A percentile compares a stretch with the other conserved stretches of the same genome.
phyloP scores from a whole-genome alignment of 2,113 vertebrate species.

The Pteruthius melanotis region DNA sequence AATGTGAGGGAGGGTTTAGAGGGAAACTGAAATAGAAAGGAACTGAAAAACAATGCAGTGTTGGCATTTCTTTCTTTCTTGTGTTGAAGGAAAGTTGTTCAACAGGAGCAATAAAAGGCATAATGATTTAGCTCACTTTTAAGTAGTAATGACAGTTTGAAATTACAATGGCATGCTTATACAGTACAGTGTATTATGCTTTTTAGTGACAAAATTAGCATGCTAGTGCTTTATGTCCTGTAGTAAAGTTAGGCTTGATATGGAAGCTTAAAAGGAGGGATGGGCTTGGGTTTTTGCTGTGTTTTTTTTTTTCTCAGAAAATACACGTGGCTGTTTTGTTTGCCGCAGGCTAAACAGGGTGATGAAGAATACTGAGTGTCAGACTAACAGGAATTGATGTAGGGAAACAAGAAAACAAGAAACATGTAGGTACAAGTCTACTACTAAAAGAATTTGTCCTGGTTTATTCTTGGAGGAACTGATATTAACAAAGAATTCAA shows the following conservation, averaged over 20 bases:
- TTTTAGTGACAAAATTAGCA: not conserved
- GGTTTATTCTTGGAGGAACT: not conserved
- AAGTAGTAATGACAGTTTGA: not conserved
- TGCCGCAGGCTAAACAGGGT: not conserved
- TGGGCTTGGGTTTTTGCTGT: not conserved
- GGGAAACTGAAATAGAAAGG: not conserved
- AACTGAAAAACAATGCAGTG: not conserved
- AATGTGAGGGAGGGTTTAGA: not conserved
- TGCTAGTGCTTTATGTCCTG: not conserved
- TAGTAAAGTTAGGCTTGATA: not conserved
- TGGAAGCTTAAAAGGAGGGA: not conserved
- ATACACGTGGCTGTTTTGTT: not conserved
- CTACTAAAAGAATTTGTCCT: not conserved
- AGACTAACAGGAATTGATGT: not conserved
- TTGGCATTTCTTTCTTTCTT: not conserved
- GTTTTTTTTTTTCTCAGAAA: not conserved
- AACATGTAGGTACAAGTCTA: not conserved
- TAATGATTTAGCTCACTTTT: not conserved
- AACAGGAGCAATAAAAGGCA: not conserved
- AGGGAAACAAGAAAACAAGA: not conserved
- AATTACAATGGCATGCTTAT: not conserved
- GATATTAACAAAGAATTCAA: not conserved
- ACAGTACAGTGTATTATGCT: fast-evolving
- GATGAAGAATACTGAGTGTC: not conserved
- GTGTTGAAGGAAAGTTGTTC: not conserved